Percentiles rank a stretch among this genome's conserved stretches.
These are phyloP conservation scores for Geophilus truncorum DNA, from an alignment of 2,888 invertebrate species.

Conservation along the genomic window DNA sequence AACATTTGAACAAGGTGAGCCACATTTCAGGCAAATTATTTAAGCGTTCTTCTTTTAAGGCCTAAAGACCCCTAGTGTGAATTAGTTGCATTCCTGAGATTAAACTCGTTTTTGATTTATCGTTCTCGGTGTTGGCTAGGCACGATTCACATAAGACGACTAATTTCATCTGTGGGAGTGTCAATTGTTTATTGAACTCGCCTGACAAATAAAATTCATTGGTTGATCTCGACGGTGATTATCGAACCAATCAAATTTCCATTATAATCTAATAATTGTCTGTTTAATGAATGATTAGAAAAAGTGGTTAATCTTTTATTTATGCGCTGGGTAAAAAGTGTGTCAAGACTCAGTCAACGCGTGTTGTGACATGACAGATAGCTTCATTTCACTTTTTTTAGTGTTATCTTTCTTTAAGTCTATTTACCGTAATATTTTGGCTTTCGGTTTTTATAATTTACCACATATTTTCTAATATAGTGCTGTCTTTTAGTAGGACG, in stretches of 20 bases:
- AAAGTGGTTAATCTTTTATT: too few relatives aligned
- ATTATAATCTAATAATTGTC: neutral
- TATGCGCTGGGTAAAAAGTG: too few relatives aligned
- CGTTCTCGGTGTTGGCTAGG: conserved; percentile 3
- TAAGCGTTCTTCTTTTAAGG: conserved; percentile 10
- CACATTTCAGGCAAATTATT: neutral
- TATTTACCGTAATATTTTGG: too few relatives aligned
- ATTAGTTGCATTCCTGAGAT: conserved; percentile 13
- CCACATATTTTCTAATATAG: too few relatives aligned
- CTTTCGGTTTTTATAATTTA: too few relatives aligned
- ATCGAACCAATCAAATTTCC: neutral
- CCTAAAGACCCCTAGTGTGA: conserved; percentile 21
- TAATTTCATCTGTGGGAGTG: conserved; percentile 22
- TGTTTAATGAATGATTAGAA: too few relatives aligned
- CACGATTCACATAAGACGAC: conserved; percentile 25
- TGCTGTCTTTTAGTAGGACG: too few relatives aligned
- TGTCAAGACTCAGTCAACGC: too few relatives aligned
- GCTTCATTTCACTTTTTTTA: too few relatives aligned
- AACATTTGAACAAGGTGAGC: conserved; percentile 12
- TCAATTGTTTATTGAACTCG: conserved; percentile 18
- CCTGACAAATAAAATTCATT: conserved; percentile 7
- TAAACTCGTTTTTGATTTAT: conserved; percentile 24
- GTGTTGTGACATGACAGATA: too few relatives aligned
- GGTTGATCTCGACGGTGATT: neutral
- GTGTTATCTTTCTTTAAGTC: too few relatives aligned